Evolutionary conservation across 2,888 invertebrate genomes (phyloP).

Genomic region (Eilema depressum): DNA sequence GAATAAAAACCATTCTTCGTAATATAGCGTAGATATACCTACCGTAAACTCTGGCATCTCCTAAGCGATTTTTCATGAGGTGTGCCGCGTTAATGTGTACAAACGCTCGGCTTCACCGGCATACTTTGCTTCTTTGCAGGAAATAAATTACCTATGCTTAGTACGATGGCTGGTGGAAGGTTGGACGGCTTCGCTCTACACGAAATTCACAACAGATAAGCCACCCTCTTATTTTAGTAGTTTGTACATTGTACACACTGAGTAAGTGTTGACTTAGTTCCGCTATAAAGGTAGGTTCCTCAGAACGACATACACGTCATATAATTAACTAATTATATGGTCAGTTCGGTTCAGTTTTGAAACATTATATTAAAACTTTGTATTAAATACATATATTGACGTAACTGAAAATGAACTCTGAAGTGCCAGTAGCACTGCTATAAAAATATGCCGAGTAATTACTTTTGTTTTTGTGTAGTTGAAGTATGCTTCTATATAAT

Average conservation of each 20-base stretch:
- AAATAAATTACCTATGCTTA: slow-evolving; percentile 82
- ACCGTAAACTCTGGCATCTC: slow-evolving; percentile 69
- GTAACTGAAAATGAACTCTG: neutral
- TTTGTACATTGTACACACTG: slow-evolving; percentile 29
- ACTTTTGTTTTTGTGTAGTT: too few species aligned
- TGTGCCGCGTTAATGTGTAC: slow-evolving; percentile 84
- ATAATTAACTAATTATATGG: neutral
- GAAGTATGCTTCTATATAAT: too few species aligned
- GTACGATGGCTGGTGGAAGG: slow-evolving; percentile 60
- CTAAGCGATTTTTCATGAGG: slow-evolving; percentile 86
- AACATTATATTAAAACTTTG: neutral
- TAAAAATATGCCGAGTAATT: too few species aligned
- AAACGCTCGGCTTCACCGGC: slow-evolving; percentile 77
- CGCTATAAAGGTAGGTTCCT: neutral
- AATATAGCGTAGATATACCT: slow-evolving; percentile 52
- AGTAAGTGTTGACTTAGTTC: neutral
- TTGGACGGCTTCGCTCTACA: slow-evolving; percentile 60
- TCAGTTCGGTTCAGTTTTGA: too few species aligned
- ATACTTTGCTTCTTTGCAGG: slow-evolving; percentile 81
- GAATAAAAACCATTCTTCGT: slow-evolving; percentile 45
- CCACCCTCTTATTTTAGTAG: slow-evolving; percentile 64
- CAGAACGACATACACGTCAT: neutral
- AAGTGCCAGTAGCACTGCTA: neutral
- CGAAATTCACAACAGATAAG: slow-evolving; percentile 76
- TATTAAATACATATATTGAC: neutral